Base-by-base conservation (phyloP, 23 tunicate species). In the Phallusia fumigata region DNA sequence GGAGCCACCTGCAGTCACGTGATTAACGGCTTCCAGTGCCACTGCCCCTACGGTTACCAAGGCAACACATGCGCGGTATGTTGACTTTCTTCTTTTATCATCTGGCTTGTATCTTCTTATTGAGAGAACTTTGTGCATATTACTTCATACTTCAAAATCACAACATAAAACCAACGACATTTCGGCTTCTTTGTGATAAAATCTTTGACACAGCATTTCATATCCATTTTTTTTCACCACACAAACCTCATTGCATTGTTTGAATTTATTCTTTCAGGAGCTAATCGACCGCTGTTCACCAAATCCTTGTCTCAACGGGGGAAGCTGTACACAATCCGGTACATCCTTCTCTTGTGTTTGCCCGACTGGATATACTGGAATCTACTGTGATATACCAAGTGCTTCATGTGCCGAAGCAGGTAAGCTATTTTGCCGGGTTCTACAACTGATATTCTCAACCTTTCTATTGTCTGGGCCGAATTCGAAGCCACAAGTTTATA, bases 1-100 rank as follows among this genome's bases (percentile, higher is more conserved):
- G 90, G 93, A 53, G 93, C 81, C 19, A 82, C 87, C 0, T 93
- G 98, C 77, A 30, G 33, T 31, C 82, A 86, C 35, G 98, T 72
- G 18, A 74, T 76, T 36, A 80, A 91, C 65, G 53, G 75, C 32
- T 84, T 84, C 78, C 58, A 40, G 22, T 93, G 98, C 73, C 74
- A 34, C n/a, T 93, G 98, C 50, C 77, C 83, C 0, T 35, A 32
- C 72, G 98, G 93, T 26, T 93, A 84, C 78, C 52, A 64, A 0
- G 98, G 98, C 22, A 74, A 89, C 22, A 76, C 76, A 31, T 93
- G 98, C 82, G 85, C 77, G 76, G 98, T 93, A 81, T 31, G 98
- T 84, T 24, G 12, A n/a, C 49, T 76, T 31, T 76, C 13, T 13
- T 10, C 15, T 28, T 32, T 76, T 76, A n/a, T n/a, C n/a, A n/a